A percentile compares a stretch with the other conserved stretches of the same genome.
phyloP scores from a whole-genome alignment of 2,113 vertebrate species.

The Rhinolophus sinicus region DNA sequence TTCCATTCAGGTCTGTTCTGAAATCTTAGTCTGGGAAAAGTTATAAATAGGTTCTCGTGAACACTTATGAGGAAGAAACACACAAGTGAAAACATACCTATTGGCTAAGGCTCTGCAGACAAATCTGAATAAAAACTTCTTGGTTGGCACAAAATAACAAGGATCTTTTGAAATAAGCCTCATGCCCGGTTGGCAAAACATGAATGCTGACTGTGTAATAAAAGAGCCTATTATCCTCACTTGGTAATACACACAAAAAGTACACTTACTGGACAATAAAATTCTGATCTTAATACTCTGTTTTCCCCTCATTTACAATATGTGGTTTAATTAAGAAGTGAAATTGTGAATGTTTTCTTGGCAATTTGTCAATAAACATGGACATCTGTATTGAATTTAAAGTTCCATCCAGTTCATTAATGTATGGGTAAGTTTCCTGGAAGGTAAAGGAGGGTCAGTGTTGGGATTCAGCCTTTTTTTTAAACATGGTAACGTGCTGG shows the following conservation, averaged over 20 bases:
- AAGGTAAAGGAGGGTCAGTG: constrained; percentile 45
- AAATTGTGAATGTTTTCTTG: constrained; percentile 71
- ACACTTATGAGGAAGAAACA: constrained; percentile 68
- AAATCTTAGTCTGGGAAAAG: constrained; percentile 36
- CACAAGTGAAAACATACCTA: constrained; percentile 32
- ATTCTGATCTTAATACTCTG: constrained; percentile 66
- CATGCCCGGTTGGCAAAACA: constrained; percentile 74
- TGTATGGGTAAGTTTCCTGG: constrained; percentile 27
- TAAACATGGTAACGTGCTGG: background rate
- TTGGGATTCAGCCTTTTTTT: constrained; percentile 20
- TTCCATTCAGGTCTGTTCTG: constrained; percentile 37
- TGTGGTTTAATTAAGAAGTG: constrained; percentile 74
- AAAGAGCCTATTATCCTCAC: constrained; percentile 72
- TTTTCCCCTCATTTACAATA: constrained; percentile 56
- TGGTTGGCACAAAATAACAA: constrained; percentile 65
- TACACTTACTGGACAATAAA: constrained; percentile 58
- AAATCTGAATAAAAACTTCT: constrained; percentile 67
- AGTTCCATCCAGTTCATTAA: constrained; percentile 53
- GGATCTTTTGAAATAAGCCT: constrained; percentile 73
- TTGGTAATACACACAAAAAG: constrained; percentile 75
- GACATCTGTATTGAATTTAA: constrained; percentile 71
- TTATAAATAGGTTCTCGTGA: constrained; percentile 48
- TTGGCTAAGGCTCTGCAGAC: constrained; percentile 40
- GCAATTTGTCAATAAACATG: constrained; percentile 73
- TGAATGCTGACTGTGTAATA: constrained; percentile 64